Base-by-base conservation (phyloP, 2,797 vertebrate species). In the Orientallactaga sibirica region DNA sequence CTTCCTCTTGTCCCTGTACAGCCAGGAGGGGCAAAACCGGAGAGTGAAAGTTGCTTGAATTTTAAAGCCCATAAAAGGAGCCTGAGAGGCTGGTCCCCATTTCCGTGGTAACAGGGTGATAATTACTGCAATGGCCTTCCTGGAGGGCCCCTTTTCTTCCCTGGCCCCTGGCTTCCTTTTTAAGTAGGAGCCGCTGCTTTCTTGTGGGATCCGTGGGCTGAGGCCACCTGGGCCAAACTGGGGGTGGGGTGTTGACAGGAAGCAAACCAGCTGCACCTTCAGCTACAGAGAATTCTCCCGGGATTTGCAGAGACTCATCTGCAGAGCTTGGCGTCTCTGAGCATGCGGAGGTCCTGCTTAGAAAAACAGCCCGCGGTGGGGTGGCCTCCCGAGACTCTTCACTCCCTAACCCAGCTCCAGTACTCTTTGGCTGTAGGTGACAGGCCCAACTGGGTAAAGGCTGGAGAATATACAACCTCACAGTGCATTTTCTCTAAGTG, bases 71-170 rank as follows among this genome's bases (percentile, higher is more conserved):
- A 66, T 78, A 76, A 94, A 96, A 95, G 68, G 67, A 87, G 81
- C 83, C 93, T 93, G 55, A 29, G 74, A 96, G 95, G 92, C 95
- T 95, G 86, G 89, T 88, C 90, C 83, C 75, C 43, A 58, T 91
- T 97, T 96, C 94, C 9, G 27, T 24, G 68, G 86, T 87, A 90
- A 73, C 92, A 94, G 91, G 91, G 76, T 95, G 81, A 27, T 96
- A 96, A 96, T 97, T 96, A 95, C 68, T 29, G 18, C 71, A 16
- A 58, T 81, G 94, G 88, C 90, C 88, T 94, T 95, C 92, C 94
- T 92, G 61, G 41, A 12, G 79, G 90, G 89, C 41, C 29, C 80
- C 76, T 62, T 93, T 91, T 64, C 55, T 91, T 75, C 84, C 24
- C 43, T 78, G 91, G 2, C 92, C 43, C 24, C 58, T 75, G 73